A percentile compares a stretch with the other conserved stretches of the same genome.
phyloP scores from a whole-genome alignment of 2,888 invertebrate species.

The Prosapia bicincta region DNA sequence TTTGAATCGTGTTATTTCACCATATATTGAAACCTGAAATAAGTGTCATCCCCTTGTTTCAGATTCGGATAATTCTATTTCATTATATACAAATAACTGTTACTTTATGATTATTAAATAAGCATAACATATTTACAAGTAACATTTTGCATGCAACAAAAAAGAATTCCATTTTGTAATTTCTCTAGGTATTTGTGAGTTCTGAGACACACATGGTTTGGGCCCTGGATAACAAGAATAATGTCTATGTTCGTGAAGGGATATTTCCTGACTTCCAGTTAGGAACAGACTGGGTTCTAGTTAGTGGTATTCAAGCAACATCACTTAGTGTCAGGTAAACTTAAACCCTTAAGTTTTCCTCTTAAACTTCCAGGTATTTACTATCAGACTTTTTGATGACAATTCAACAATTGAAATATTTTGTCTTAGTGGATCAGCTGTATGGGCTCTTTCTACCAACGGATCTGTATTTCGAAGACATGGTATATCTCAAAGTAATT shows the following conservation, averaged over 20 bases:
- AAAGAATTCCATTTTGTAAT: too few species aligned
- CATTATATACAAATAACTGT: too few species aligned
- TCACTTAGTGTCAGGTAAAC: slow-evolving; percentile 46
- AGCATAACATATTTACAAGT: not conserved
- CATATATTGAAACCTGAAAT: too few species aligned
- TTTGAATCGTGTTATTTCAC: too few species aligned
- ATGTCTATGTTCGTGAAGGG: slow-evolving; percentile 50
- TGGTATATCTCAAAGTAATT: slow-evolving; percentile 49
- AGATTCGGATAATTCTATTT: too few species aligned
- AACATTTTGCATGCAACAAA: not conserved
- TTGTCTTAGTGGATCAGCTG: slow-evolving; percentile 44
- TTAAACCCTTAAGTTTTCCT: too few species aligned
- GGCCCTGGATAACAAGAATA: slow-evolving; percentile 50
- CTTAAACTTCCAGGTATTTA: too few species aligned
- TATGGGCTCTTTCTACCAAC: slow-evolving; percentile 48
- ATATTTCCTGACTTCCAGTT: slow-evolving; percentile 49
- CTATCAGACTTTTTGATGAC: too few species aligned
- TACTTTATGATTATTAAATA: too few species aligned
- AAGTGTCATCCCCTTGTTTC: too few species aligned
- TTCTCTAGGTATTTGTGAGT: slow-evolving; percentile 46
- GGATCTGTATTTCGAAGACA: slow-evolving; percentile 48
- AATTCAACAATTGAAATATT: not conserved
- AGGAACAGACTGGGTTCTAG: slow-evolving; percentile 51
- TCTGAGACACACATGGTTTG: slow-evolving; percentile 48
- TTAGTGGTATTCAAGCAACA: slow-evolving; percentile 48